A percentile compares a stretch with the other conserved stretches of the same genome.
Evolutionary conservation across 1,140 invertebrate genomes (phyloP).

Genomic region (Steinernema feltiae): DNA sequence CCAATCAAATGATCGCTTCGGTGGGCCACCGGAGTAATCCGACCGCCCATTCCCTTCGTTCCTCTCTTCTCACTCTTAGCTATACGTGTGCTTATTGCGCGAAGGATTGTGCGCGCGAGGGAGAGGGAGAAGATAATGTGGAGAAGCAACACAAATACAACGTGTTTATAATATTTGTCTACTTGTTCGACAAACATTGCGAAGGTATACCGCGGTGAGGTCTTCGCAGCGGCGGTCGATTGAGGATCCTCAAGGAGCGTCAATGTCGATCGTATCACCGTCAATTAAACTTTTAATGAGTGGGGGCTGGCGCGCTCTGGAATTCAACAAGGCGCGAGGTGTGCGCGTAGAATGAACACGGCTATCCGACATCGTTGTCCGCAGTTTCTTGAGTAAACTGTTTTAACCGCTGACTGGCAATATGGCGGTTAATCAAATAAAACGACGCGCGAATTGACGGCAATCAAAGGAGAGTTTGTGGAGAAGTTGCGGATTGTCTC

Average conservation of each 20-base stretch:
- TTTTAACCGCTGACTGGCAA: too few species aligned
- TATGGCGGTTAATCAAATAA: too few species aligned
- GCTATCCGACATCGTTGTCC: too few species aligned
- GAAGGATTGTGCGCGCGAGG: slow-evolving; percentile 9
- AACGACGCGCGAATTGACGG: too few species aligned
- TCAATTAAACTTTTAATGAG: too few species aligned
- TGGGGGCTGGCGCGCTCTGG: too few species aligned
- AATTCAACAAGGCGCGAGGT: neutral
- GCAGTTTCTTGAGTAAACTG: too few species aligned
- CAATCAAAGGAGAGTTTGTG: too few species aligned
- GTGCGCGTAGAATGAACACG: too few species aligned
- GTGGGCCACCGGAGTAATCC: neutral
- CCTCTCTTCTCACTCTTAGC: neutral
- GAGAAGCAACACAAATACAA: slow-evolving; percentile 14
- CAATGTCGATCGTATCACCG: neutral
- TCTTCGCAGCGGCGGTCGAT: neutral
- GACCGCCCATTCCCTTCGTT: neutral
- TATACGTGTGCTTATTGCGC: slow-evolving; percentile 4
- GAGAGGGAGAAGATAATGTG: slow-evolving; percentile 15
- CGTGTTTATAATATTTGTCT: slow-evolving; percentile 15
- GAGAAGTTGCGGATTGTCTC: too few species aligned
- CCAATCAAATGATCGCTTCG: too few species aligned
- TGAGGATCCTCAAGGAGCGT: neutral
- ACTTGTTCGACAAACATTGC: slow-evolving; percentile 1
- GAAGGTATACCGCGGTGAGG: neutral